Evolutionary conservation across 2,797 vertebrate genomes (phyloP), one percentile per base, ranked within the genome.

Genomic region (Centroberyx gerrardi): DNA sequence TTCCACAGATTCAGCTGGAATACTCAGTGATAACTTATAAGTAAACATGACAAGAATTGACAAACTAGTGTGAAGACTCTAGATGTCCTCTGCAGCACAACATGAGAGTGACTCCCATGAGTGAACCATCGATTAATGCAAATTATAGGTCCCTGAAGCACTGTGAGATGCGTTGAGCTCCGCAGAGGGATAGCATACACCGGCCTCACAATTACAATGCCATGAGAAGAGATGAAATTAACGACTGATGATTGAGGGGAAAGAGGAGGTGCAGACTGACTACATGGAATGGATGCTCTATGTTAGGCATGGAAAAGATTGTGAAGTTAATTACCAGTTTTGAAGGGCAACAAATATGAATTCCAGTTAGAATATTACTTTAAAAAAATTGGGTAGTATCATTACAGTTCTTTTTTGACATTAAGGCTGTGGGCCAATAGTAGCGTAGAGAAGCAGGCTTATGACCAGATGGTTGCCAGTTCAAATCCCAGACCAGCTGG

Each of bases 171-270:
- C 22, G 42, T 48, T 42, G 5, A 66, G 64, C 4, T 81, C 80
- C 65, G 70, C 48, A 63, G 64, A 72, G 22, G 15, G 68, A 76
- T 3, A 63, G 38, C 44, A 64, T 38, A 55, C 54, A 64, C 46
- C 9, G 52, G 28, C 33, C 62, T 61, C 61, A 71, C n/a, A 86
- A 86, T 77, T 70, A 79, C 22, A 83, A 7, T 68, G 48, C 49
- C 49, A 74, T 33, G 27, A 61, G 2, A 75, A 77, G 54, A 63
- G 54, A 60, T 28, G 27, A 5, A 88, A 70, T 52, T 3, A 38
- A 61, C n/a, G 28, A 17, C n/a, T 74, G 60, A 44, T 38, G 27
- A 59, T 4, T 59, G 27, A 70, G 27, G 36, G 60, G 33, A 12
- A 3, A 49, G 27, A 13, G 0, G 15, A 69, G 18, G 12, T 27